Evolutionary conservation across 2,888 invertebrate genomes (phyloP).

Genomic region (Trissolcus brochymenae): DNA sequence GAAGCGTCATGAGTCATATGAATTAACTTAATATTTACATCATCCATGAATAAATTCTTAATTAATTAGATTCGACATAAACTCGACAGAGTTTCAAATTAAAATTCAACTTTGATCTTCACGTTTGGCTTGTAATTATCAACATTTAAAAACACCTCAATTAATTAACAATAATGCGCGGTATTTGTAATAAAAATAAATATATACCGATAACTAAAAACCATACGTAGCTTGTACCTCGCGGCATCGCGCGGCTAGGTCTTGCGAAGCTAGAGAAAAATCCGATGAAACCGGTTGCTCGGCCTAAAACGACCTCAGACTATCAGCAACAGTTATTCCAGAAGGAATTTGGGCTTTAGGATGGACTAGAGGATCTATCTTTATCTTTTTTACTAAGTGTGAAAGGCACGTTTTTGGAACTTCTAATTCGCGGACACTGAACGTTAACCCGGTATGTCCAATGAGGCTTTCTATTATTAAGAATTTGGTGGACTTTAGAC

Average conservation of each 20-base stretch:
- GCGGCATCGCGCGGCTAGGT: constrained; percentile 68
- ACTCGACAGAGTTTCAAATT: background rate
- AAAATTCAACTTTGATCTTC: background rate
- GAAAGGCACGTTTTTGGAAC: constrained; percentile 78
- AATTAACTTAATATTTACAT: background rate
- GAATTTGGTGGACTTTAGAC: constrained; percentile 79
- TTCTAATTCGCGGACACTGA: constrained; percentile 81
- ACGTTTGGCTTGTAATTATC: background rate
- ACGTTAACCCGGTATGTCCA: constrained; percentile 78
- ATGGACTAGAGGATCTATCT: constrained; percentile 52
- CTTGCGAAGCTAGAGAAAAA: constrained; percentile 70
- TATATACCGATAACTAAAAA: constrained; percentile 75
- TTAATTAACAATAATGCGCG: background rate
- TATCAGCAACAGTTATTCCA: constrained; percentile 63
- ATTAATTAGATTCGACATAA: background rate
- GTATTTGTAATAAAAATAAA: constrained; percentile 56
- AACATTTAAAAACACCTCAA: constrained; percentile 2
- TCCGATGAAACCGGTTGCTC: constrained; percentile 67
- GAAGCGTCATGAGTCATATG: too few relatives aligned
- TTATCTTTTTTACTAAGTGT: constrained; percentile 39
- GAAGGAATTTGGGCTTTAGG: constrained; percentile 47
- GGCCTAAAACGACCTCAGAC: constrained; percentile 66
- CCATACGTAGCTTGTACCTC: constrained; percentile 69
- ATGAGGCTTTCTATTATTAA: constrained; percentile 70
- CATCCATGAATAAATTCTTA: background rate